A percentile compares a stretch with the other conserved stretches of the same genome.
phyloP scores from a whole-genome alignment of 1,140 invertebrate genomes.

The Pararge aegeria region DNA sequence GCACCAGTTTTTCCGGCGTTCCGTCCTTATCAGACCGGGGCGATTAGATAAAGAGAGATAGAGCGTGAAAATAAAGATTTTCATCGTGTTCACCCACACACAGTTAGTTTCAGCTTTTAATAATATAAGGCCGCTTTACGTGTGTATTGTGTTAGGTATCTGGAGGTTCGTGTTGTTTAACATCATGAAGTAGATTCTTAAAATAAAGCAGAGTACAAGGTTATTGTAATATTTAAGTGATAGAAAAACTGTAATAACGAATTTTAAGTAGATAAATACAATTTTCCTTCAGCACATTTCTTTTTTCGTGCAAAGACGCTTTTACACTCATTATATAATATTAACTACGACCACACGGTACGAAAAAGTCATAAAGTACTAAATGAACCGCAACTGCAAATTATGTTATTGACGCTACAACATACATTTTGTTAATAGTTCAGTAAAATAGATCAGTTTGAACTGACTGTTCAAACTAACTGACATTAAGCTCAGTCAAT shows the following conservation, averaged over 20 bases:
- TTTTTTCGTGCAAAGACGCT: too few relatives aligned
- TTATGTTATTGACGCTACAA: too few relatives aligned
- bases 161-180: conserved; percentile 38
- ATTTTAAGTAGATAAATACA: background rate
- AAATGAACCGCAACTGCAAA: too few relatives aligned
- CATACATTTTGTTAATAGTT: too few relatives aligned
- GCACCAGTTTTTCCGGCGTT: conserved; percentile 77
- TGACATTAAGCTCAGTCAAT: too few relatives aligned
- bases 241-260: background rate
- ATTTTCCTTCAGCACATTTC: conserved; percentile 29
- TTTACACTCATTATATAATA: too few relatives aligned
- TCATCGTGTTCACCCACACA: conserved; percentile 79
- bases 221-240: conserved; percentile 25
- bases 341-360: too few relatives aligned
- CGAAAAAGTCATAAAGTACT: too few relatives aligned
- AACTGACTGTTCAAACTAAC: too few relatives aligned
- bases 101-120: conserved; percentile 41
- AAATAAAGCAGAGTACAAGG: conserved; percentile 56
- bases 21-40: conserved; percentile 76
- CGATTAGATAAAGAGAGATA: conserved; percentile 80
- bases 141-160: conserved; percentile 50
- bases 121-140: conserved; percentile 47
- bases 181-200: conserved; percentile 43
- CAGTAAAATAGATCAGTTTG: too few relatives aligned
- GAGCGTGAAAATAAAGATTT: conserved; percentile 80